Percentiles rank a stretch among this genome's conserved stretches.
phyloP scores from a whole-genome alignment of 2,113 vertebrate genomes.

The Delphinus delphis region DNA sequence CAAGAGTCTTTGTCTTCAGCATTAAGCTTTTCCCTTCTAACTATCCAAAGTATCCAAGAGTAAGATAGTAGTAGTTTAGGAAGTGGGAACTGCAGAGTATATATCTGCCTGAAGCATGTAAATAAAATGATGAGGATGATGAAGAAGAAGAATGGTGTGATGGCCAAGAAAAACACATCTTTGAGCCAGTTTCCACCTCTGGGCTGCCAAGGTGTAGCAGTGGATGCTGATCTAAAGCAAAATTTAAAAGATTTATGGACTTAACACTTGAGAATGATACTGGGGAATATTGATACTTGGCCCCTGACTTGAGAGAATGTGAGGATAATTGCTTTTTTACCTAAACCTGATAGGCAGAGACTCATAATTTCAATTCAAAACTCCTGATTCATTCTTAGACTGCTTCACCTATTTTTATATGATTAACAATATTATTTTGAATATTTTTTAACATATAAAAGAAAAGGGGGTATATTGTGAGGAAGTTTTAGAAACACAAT shows the following conservation, averaged over 20 bases:
- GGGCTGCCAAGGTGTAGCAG: neutral
- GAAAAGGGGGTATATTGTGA: neutral
- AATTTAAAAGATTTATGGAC: neutral
- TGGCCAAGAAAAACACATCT: neutral
- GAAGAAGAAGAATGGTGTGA: neutral
- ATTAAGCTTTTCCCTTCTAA: neutral
- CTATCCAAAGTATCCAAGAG: neutral
- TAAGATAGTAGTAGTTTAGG: neutral
- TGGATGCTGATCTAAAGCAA: neutral
- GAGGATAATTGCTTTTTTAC: neutral
- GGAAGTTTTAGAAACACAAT: conserved; percentile 35
- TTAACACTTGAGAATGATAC: neutral
- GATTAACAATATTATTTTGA: neutral
- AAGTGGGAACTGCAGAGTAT: neutral
- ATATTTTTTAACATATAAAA: neutral
- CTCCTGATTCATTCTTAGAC: neutral
- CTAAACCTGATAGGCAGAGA: neutral
- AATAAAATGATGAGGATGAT: neutral
- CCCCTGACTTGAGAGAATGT: neutral
- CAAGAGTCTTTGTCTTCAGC: neutral
- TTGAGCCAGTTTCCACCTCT: neutral
- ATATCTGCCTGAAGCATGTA: neutral
- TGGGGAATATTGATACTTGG: neutral
- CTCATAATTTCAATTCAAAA: neutral
- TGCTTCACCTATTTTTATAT: neutral